These are phyloP conservation scores for Dynastes tityus DNA, from an alignment of 2,888 invertebrate species.

Conservation along the genomic window DNA sequence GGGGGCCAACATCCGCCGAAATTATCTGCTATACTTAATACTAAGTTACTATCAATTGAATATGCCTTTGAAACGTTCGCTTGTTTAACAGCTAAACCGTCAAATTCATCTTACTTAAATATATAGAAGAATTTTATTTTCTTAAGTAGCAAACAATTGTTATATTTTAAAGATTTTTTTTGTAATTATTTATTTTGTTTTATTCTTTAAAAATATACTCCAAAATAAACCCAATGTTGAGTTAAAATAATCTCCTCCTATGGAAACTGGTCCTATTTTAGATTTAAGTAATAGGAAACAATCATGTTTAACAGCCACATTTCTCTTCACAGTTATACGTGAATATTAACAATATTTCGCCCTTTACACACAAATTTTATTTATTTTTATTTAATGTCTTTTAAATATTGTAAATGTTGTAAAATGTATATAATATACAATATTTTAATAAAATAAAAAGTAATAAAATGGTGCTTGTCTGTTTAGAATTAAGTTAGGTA, in stretches of 20 bases:
- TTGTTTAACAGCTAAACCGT: slow-evolving; percentile 55
- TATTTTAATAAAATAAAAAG: background rate
- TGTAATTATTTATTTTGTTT: background rate
- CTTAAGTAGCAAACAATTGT: background rate
- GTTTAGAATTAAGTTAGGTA: no score
- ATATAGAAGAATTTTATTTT: background rate
- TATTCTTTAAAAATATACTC: no score
- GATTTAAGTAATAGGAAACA: no score
- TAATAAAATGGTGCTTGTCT: background rate
- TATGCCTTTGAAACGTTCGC: slow-evolving; percentile 63
- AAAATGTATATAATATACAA: slow-evolving; percentile 5
- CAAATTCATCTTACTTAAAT: slow-evolving; percentile 40
- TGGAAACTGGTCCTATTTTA: no score
- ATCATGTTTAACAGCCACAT: no score
- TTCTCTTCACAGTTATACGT: no score
- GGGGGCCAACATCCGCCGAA: slow-evolving; percentile 58
- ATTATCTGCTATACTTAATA: slow-evolving; percentile 55
- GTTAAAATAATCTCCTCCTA: no score
- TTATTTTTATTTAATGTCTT: no score
- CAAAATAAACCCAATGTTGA: no score
- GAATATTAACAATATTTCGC: no score
- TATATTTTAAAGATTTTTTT: background rate
- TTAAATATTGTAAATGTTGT: background rate
- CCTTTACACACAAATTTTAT: no score
- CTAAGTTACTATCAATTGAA: slow-evolving; percentile 61